Evolutionary conservation across 2,113 vertebrate species (phyloP), one percentile per base, ranked within the genome.

Genomic region (Dasypus novemcinctus): DNA sequence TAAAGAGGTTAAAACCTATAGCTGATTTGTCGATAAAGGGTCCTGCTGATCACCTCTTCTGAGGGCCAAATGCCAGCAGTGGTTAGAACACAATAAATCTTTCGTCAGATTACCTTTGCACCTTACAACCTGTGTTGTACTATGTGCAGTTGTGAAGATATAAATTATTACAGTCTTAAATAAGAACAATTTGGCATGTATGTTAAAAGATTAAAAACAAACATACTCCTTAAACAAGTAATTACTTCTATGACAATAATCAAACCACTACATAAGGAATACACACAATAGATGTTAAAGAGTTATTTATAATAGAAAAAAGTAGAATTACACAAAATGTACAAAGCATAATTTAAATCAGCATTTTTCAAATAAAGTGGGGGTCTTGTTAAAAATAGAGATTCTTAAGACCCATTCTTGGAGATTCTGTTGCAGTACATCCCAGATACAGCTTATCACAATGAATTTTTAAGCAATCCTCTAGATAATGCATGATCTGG

Each of bases 241-340:
- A 90, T 94, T 75, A 2, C 15, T 15, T 74, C 31, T 96, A 92
- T 49, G 17, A 88, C 78, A 82, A 92, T 59, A 43, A 88, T 83
- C 46, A 54, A 3, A 8, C 72, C 10, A 76, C 46, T 88, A 29
- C 20, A 21, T 78, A 88, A 90, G 41, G 31, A 89, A 7, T 23
- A 31, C 11, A 59, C 93, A 31, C 17, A 52, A 84, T 90, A 76
- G 4, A 43, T 38, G 29, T 27, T 66, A 5, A 31, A 36, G 66
- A 61, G 10, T 92, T 94, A 41, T 61, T 86, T 89, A 88, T 94
- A 49, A 57, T 31, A 43, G 8, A 12, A 29, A 74, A 84, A 92
- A 41, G 9, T 57, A 29, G 14, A 82, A 91, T 88, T 76, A 82
- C 95, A 68, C 27, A 82, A 90, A 88, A 66, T 17, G 38, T 59